A percentile compares a stretch with the other conserved stretches of the same genome.
Evolutionary conservation across 2,113 vertebrate genomes (phyloP).

Genomic region (Riparia riparia): DNA sequence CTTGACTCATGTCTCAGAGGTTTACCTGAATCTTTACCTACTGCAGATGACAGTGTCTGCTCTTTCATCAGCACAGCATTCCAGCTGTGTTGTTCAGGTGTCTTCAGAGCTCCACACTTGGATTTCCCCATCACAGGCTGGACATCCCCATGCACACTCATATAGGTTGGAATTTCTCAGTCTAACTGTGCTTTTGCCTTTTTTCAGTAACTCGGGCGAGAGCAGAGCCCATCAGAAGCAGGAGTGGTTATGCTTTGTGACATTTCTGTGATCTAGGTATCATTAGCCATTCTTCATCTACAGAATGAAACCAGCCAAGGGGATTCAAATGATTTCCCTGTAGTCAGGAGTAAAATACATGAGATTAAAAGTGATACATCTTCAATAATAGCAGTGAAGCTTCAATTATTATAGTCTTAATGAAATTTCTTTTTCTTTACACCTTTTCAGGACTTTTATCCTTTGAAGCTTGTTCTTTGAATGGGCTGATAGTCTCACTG

Average conservation of each 20-base stretch:
- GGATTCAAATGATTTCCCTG: background rate
- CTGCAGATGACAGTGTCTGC: background rate
- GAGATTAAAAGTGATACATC: background rate
- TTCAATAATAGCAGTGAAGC: background rate
- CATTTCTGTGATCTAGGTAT: background rate
- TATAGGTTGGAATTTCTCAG: background rate
- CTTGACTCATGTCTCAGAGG: background rate
- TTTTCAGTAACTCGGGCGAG: background rate
- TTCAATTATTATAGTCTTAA: background rate
- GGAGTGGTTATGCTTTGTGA: background rate
- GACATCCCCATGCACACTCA: rapidly evolving
- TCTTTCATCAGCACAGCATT: background rate
- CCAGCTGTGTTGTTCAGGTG: background rate
- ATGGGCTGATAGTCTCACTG: background rate
- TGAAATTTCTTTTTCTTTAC: background rate
- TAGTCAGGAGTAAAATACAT: background rate
- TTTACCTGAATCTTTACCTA: background rate
- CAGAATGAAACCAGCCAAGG: background rate
- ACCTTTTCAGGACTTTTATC: background rate
- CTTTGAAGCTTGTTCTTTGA: background rate
- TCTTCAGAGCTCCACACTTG: background rate
- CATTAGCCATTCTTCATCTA: background rate
- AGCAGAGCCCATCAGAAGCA: background rate
- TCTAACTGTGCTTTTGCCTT: background rate
- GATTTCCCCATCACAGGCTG: background rate